Evolutionary conservation across 2,113 vertebrate genomes (phyloP), one percentile per base, ranked within the genome.

Genomic region (Phoxinus phoxinus): DNA sequence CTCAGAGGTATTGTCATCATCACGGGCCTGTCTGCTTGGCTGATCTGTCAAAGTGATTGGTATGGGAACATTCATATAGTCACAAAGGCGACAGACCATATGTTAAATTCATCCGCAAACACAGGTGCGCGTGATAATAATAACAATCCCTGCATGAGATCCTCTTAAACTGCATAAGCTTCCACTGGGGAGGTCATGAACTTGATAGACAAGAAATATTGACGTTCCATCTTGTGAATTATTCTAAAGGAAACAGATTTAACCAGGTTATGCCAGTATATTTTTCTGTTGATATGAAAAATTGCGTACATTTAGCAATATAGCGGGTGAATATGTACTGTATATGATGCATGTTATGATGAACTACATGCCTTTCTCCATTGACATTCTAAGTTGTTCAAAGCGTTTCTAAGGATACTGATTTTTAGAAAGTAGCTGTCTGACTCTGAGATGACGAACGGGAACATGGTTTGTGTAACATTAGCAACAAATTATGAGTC

Each of bases 11-110:
- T 83, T 72, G 85, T 83, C 44, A 63, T 37, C 30, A 51, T 59
- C 58, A 61, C 71, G 35, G 4, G 83, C 48, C 30, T 79, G 76
- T 86, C 69, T 86, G 87, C 87, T 75, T 56, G 81, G 81, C 48
- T 88, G 67, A 63, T 81, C 87, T 76, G 87, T 81, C 87, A 88
- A 23, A 32, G 32, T 75, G 81, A 81, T 84, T 41, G 35, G 83
- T 84, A 81, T 53, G 69, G 58, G 58, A 32, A 74, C 58, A 65
- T 53, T 86, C 72, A 32, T 44, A 53, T n/a, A 75, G 61, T 30
- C 23, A 73, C 27, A 6, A 44, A 81, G 85, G 87, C 63, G 77
- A 83, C 65, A 84, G 74, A 84, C 84, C 75, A 46, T 81, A 86
- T 86, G 76, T 84, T 88, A 84, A 83, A 84, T 83, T 74, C 81